These are phyloP conservation scores for Thymelicus sylvestris DNA, from an alignment of 2,888 invertebrate genomes.

Conservation along the genomic window DNA sequence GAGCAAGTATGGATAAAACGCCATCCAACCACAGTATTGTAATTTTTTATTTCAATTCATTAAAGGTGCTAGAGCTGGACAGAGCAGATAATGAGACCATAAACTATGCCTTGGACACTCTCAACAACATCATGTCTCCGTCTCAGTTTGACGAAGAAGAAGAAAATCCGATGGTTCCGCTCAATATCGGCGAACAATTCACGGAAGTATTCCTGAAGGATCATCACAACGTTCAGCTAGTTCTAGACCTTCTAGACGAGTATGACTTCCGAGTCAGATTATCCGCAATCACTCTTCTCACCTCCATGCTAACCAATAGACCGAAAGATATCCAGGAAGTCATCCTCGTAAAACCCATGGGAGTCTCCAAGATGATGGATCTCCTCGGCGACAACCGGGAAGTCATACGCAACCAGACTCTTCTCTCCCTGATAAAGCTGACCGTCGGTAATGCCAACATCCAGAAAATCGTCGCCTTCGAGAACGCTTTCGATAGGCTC, in stretches of 20 bases:
- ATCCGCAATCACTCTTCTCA: conserved; percentile 95
- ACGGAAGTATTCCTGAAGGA: conserved; percentile 98
- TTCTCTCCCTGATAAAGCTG: conserved; percentile 95
- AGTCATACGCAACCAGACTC: conserved; percentile 97
- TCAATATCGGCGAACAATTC: conserved; percentile 95
- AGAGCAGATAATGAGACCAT: conserved; percentile 96
- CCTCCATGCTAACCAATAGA: conserved; percentile 93
- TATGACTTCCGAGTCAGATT: conserved; percentile 97
- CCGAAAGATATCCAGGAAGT: conserved; percentile 95
- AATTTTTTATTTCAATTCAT: conserved; percentile 24
- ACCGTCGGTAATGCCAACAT: conserved; percentile 98
- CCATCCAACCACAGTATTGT: no score
- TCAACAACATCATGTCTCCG: conserved; percentile 95
- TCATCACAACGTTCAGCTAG: conserved; percentile 91
- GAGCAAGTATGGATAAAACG: no score
- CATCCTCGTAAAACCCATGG: conserved; percentile 96
- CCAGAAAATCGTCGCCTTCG: conserved; percentile 99
- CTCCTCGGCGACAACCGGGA: conserved; percentile 96
- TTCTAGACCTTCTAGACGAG: conserved; percentile 95
- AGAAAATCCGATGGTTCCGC: conserved; percentile 85
- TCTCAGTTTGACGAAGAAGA: conserved; percentile 93
- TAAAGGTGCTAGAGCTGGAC: conserved; percentile 93
- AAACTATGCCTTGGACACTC: conserved; percentile 95
- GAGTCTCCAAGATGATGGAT: conserved; percentile 98
- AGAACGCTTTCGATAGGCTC: conserved; percentile 98